phyloP scores from a whole-genome alignment of 2,797 vertebrate species.

The Pangasius mekongensis region DNA sequence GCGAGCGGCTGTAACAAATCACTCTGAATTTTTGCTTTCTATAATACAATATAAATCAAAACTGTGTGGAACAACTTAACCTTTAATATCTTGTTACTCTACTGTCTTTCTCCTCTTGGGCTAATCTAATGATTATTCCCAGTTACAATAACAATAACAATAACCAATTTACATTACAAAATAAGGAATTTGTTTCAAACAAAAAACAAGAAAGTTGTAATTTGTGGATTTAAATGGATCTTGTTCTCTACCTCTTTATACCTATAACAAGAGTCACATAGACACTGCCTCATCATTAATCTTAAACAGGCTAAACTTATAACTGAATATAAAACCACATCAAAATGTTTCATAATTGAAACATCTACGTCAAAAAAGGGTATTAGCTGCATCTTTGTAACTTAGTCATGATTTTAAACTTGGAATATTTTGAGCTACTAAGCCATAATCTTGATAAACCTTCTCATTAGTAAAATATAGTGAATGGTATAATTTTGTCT shows the following conservation, averaged over 20 bases:
- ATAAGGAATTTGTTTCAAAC: not conserved
- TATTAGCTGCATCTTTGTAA: not conserved
- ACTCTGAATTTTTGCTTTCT: not conserved
- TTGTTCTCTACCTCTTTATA: not conserved
- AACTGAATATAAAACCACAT: not conserved
- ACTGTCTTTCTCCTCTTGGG: not conserved
- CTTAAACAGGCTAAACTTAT: not conserved
- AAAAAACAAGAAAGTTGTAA: not conserved
- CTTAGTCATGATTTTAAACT: not conserved
- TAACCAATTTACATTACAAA: not conserved
- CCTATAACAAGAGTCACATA: not conserved
- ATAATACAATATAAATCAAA: not conserved
- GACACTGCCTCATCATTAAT: not conserved
- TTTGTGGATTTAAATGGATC: not conserved
- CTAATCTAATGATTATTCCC: not conserved
- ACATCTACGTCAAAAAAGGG: not conserved
- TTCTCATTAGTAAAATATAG: not conserved
- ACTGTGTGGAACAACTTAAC: not conserved
- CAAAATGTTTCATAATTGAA: no score
- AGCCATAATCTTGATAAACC: not conserved
- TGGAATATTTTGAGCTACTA: not conserved
- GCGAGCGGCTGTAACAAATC: constrained; percentile 22
- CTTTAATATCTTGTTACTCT: not conserved
- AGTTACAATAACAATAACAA: not conserved
- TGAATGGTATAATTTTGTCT: not conserved